Evolutionary conservation across 1,140 invertebrate species (phyloP), one percentile per base, ranked within the genome.

Genomic region (Solen grandis): DNA sequence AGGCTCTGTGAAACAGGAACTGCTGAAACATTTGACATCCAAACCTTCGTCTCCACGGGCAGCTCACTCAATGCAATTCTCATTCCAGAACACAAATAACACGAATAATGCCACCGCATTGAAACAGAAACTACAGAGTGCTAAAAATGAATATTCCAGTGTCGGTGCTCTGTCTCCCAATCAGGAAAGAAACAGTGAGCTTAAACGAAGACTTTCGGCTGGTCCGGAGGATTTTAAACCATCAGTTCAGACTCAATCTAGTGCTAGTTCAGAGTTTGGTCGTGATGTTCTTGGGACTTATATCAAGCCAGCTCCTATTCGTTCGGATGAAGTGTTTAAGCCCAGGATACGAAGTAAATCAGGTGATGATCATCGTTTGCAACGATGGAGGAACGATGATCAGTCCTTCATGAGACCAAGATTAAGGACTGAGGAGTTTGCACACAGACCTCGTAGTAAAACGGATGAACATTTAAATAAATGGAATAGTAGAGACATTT

Each of bases 261-360:
- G 25, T 27, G 19, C 19, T 5, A 62, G 46, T 19, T 38, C 63
- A 31, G 75, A 78, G 13, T 54, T 76, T 4, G 35, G 38, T 19
- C 38, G 50, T 22, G 35, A 69, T n/a, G 22, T 59, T 31, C 68
- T 55, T 59, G 16, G 66, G 33, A 25, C 50, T 65, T 27, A 29
- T 22, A 38, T 80, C 13, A 62, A 55, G 29, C 35, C 60, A 8
- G 33, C 74, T 52, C n/a, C 27, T 14, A 10, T 46, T 27, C 35
- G 50, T 66, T 27, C 38, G 10, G 77, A 72, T 29, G 77, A 80
- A 35, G 29, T 35, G 63, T 65, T 35, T n/a, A 72, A 55, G 55
- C 83, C 75, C 41, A 73, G 88, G 77, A 84, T 88, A 65, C 75
- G 87, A 29, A 90, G 88, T 72, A 90, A 89, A 77, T 89, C 88